A percentile compares a stretch with the other conserved stretches of the same genome.
Evolutionary conservation across 2,888 invertebrate species (phyloP).

Genomic region (Leistus spinibarbis): DNA sequence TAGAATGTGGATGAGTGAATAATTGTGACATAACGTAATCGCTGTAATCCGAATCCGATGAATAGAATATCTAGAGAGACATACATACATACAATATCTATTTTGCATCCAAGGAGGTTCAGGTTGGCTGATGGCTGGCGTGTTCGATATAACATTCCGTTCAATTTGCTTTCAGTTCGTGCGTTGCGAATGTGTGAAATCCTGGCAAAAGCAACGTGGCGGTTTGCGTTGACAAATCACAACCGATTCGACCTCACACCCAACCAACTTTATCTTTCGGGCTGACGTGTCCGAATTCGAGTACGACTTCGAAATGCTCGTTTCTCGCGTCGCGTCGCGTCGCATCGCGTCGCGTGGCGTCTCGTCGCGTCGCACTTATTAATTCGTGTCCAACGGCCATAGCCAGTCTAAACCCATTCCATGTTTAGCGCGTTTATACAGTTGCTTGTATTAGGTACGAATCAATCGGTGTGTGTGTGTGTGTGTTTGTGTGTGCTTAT

Average conservation of each 20-base stretch:
- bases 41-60: too few species aligned
- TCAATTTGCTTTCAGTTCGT: not conserved
- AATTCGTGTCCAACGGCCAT: conserved; percentile 17
- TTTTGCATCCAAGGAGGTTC: too few species aligned
- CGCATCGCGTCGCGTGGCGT: too few species aligned
- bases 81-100: not conserved
- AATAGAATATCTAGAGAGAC: not conserved
- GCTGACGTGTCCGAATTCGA: not conserved
- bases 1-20: too few species aligned
- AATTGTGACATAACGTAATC: too few species aligned
- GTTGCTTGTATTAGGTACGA: not conserved
- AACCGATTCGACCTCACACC: conserved; percentile 49
- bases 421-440: not conserved
- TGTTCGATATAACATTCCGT: not conserved
- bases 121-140: too few species aligned
- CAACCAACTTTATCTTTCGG: conserved; percentile 49
- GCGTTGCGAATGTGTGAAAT: not conserved
- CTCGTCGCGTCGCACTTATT: conserved; percentile 11
- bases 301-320: not conserved
- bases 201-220: conserved; percentile 30
- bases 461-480: not conserved
- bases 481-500: not conserved
- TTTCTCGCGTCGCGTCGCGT: too few species aligned
- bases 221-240: conserved; percentile 49
- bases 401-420: not conserved